These are phyloP conservation scores for Gorsachius magnificus DNA, from an alignment of 2,797 vertebrate genomes.

Conservation along the genomic window DNA sequence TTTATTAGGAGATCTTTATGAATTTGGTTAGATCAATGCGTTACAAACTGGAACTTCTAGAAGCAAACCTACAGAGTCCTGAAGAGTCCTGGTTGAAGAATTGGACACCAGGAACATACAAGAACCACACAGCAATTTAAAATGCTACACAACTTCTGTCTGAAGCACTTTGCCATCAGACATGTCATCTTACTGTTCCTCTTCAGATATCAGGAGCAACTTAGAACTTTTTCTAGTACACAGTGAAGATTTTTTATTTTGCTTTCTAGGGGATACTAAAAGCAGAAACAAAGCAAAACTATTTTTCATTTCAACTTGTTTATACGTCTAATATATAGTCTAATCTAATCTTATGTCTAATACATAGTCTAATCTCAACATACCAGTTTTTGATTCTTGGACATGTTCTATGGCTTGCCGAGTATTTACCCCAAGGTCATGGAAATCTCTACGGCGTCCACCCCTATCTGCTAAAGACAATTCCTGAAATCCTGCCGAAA, in stretches of 20 bases:
- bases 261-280: neutral
- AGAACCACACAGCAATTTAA: neutral
- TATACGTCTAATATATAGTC: neutral
- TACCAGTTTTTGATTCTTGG: conserved; percentile 88
- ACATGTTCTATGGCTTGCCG: conserved; percentile 89
- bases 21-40: neutral
- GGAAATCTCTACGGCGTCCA: conserved; percentile 85
- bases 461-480: conserved; percentile 88
- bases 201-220: neutral
- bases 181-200: neutral
- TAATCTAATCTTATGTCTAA: neutral
- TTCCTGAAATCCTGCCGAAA: conserved; percentile 90
- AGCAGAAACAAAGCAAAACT: neutral
- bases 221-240: neutral
- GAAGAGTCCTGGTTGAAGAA: neutral
- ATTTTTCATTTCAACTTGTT: neutral
- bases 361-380: neutral
- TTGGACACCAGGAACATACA: neutral
- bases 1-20: neutral
- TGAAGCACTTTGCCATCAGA: neutral
- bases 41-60: neutral
- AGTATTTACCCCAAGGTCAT: conserved; percentile 88
- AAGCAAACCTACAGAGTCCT: neutral
- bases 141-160: neutral
- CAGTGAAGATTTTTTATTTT: neutral